Percentiles rank a stretch among this genome's conserved stretches.
These are phyloP conservation scores for Notocelia uddmanniana DNA, from an alignment of 2,888 invertebrate genomes.

Conservation along the genomic window DNA sequence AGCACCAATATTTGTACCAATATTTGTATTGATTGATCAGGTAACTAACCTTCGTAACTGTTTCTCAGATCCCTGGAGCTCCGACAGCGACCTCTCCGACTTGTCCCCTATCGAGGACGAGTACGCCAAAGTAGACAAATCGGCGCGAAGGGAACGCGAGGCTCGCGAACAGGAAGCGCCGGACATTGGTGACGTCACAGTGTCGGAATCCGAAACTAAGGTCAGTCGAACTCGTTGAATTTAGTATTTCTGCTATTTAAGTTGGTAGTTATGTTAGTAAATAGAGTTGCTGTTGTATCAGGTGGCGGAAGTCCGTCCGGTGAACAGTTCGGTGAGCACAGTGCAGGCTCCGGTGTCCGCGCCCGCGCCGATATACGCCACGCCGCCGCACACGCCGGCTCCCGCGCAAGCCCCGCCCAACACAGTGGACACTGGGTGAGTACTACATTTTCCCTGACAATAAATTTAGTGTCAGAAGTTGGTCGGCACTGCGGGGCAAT, in stretches of 20 bases:
- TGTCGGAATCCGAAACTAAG: constrained; percentile 55
- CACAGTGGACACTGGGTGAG: constrained; percentile 29
- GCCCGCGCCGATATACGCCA: constrained; percentile 38
- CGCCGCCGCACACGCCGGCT: constrained; percentile 38
- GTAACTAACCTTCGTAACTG: not conserved
- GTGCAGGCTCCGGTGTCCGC: constrained; percentile 1
- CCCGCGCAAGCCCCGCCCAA: constrained; percentile 44
- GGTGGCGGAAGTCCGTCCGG: constrained; percentile 15
- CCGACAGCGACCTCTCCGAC: constrained; percentile 95
- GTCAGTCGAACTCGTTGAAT: too few species aligned
- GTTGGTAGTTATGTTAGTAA: too few species aligned
- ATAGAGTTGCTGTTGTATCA: not conserved
- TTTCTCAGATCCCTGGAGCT: constrained; percentile 89
- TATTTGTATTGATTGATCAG: too few species aligned
- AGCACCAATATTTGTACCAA: too few species aligned
- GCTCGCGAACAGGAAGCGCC: constrained; percentile 68
- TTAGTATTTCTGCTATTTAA: too few species aligned
- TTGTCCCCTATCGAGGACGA: constrained; percentile 91
- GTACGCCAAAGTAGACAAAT: constrained; percentile 80
- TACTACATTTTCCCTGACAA: not conserved
- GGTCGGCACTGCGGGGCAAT: not conserved
- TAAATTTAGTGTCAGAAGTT: too few species aligned
- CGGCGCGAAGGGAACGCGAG: constrained; percentile 56
- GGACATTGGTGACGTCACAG: constrained; percentile 79
- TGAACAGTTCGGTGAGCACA: not conserved